Evolutionary conservation across 2,797 vertebrate species (phyloP).

Genomic region (Poeciliopsis infans): DNA sequence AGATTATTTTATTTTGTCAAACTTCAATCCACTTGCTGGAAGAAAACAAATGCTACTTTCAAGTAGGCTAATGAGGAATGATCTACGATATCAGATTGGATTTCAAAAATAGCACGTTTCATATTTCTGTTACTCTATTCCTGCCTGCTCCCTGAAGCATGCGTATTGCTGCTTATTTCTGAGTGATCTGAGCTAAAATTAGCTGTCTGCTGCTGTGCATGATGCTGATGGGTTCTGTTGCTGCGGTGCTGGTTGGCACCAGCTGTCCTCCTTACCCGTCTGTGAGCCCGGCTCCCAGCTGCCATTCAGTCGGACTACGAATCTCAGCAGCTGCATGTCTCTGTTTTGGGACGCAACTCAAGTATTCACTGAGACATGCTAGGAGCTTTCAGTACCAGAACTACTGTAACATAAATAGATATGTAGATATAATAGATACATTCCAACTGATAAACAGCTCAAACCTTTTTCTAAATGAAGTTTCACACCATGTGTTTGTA

Average conservation of each 20-base stretch:
- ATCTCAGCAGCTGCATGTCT: background rate
- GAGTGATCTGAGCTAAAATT: slow-evolving; percentile 75
- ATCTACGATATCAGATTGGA: background rate
- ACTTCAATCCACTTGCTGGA: background rate
- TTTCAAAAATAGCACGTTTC: background rate
- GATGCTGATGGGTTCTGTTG: slow-evolving; percentile 24
- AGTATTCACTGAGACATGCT: background rate
- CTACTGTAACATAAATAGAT: background rate
- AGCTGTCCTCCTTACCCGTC: slow-evolving; percentile 51
- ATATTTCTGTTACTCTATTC: background rate
- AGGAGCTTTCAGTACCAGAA: background rate
- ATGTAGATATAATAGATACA: background rate
- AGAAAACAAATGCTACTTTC: background rate
- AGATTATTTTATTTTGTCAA: background rate
- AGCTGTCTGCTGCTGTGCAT: slow-evolving; percentile 51
- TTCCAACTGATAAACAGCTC: background rate
- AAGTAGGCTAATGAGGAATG: background rate
- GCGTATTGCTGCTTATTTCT: slow-evolving; percentile 16
- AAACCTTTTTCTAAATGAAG: background rate
- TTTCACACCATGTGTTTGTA: background rate
- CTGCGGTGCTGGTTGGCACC: slow-evolving; percentile 33
- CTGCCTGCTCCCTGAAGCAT: background rate
- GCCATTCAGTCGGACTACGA: background rate
- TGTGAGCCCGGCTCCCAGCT: slow-evolving; percentile 9
- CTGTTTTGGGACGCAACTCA: background rate